Conservation (phyloP, 1,140 invertebrate species). For the Neomicropteryx cornuta region DNA sequence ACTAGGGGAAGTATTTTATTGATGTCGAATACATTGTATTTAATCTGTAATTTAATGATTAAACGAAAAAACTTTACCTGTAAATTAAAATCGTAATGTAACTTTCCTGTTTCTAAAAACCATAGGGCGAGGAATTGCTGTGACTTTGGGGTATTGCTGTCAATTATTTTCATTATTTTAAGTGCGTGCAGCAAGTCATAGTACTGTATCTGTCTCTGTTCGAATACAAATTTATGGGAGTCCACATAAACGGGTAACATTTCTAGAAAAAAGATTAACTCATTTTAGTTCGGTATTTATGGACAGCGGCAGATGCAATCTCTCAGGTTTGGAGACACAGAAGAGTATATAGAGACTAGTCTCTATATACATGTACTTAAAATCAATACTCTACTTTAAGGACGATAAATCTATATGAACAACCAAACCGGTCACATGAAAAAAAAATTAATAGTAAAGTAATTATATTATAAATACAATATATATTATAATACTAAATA, state of each 20-base stretch:
- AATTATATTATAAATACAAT: no score
- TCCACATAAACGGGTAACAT: slow-evolving; percentile 63
- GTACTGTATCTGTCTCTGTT: slow-evolving; percentile 61
- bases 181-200: slow-evolving; percentile 62
- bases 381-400: slow-evolving; percentile 1
- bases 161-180: slow-evolving; percentile 48
- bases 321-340: neutral
- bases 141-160: slow-evolving; percentile 42
- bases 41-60: neutral
- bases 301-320: slow-evolving; percentile 1
- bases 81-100: slow-evolving; percentile 24
- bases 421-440: neutral
- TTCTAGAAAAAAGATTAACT: slow-evolving; percentile 35
- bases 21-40: no score
- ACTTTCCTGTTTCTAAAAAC: slow-evolving; percentile 46
- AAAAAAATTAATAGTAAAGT: neutral
- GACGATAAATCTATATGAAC: slow-evolving; percentile 8
- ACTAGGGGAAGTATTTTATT: no score
- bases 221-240: slow-evolving; percentile 60
- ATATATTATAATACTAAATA: no score
- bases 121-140: slow-evolving; percentile 53
- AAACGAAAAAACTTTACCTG: slow-evolving; percentile 11
- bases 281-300: neutral
- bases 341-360: neutral
- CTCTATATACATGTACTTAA: slow-evolving; percentile 4